Evolutionary conservation across 2,113 vertebrate genomes (phyloP).

Genomic region (Pogona vitticeps): DNA sequence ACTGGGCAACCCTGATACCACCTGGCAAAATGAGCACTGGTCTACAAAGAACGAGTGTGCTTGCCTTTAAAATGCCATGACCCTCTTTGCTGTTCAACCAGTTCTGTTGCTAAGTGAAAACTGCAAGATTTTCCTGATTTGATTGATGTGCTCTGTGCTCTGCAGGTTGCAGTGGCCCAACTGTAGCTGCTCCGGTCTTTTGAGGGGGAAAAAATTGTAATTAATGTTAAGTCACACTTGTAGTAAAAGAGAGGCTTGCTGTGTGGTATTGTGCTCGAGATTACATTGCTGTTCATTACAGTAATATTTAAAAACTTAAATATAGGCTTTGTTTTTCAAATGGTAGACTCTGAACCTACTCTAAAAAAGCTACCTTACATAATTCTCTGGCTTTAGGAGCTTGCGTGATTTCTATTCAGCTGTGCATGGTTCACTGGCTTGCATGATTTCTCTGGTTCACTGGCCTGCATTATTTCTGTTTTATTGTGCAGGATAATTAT

Average conservation of each 20-base stretch:
- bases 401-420: not conserved
- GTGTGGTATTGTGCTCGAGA: not conserved
- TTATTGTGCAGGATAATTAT: not conserved
- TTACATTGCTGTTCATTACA: not conserved
- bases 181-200: not conserved
- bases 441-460: not conserved
- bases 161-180: not conserved
- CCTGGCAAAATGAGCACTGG: not conserved
- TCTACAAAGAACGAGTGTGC: not conserved
- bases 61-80: not conserved
- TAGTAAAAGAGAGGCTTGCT: not conserved
- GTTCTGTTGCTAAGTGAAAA: not conserved
- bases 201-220: not conserved
- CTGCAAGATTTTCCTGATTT: constrained; percentile 15
- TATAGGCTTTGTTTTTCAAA: constrained; percentile 1
- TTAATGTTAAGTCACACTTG: not conserved
- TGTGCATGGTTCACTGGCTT: not conserved
- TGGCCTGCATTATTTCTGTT: not conserved
- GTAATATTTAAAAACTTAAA: not conserved
- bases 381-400: not conserved
- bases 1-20: not conserved
- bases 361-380: not conserved
- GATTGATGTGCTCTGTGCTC: not conserved
- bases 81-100: not conserved
- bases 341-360: not conserved